Percentiles rank a stretch among this genome's conserved stretches.
Conservation (phyloP, 92 coral and sea anemone species). For the Porites cylindrica region DNA sequence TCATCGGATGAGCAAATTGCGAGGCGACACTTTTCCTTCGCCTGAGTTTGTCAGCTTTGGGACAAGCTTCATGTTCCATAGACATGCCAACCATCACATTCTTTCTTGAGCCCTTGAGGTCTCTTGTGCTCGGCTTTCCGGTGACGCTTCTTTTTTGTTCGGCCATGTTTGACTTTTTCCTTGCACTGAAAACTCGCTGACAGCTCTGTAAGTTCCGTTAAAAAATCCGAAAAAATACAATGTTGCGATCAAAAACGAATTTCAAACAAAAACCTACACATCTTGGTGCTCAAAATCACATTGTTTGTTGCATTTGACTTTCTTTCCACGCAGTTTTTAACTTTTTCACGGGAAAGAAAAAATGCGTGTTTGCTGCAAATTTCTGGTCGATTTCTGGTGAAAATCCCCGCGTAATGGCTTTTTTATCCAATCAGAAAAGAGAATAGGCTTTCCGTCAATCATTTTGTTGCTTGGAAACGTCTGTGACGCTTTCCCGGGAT, state of each 20-base stretch:
- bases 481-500: conserved; percentile 16
- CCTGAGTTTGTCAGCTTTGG: conserved; percentile 73
- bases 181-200: background rate
- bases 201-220: conserved; percentile 31
- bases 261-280: background rate
- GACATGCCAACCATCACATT: conserved; percentile 3
- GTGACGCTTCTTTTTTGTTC: background rate
- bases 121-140: conserved; percentile 20
- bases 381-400: background rate
- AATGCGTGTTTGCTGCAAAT: background rate
- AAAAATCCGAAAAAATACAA: background rate
- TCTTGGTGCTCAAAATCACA: background rate
- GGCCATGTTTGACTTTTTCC: conserved; percentile 2
- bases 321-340: background rate
- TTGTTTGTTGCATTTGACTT: no score
- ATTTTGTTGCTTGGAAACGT: conserved; percentile 39
- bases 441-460: conserved; percentile 22
- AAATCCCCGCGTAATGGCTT: background rate
- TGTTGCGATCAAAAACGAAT: background rate
- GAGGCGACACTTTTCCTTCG: conserved; percentile 72
- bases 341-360: background rate
- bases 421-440: conserved; percentile 29
- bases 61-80: conserved; percentile 1
- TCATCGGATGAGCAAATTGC: conserved; percentile 82
- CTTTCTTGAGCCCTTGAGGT: conserved; percentile 17